Conservation (phyloP, 2,888 invertebrate species). For the Geotrupes spiniger region DNA sequence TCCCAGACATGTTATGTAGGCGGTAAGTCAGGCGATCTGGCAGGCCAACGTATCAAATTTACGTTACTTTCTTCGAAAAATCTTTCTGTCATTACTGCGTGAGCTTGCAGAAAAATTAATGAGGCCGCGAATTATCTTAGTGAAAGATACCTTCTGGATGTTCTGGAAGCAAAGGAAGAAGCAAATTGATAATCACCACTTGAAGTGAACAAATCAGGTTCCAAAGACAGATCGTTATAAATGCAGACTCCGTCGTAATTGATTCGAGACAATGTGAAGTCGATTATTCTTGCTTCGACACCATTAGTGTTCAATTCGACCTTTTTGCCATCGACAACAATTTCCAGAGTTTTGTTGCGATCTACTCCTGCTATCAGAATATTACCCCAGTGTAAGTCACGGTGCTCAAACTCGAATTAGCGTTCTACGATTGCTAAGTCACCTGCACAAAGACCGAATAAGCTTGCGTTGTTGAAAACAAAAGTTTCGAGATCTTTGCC, state of each 20-base stretch:
- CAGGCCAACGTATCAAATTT: too few species aligned
- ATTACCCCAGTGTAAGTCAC: conserved; percentile 96
- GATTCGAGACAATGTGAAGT: conserved; percentile 84
- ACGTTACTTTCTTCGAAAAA: too few species aligned
- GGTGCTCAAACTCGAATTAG: conserved; percentile 85
- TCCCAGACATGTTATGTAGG: too few species aligned
- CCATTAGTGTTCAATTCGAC: conserved; percentile 55
- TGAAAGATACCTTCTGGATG: too few species aligned
- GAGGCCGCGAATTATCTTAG: too few species aligned
- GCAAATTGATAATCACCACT: conserved; percentile 92
- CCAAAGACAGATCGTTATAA: conserved; percentile 72
- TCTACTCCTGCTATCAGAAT: conserved; percentile 70
- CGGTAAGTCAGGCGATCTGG: too few species aligned
- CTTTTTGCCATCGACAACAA: conserved; percentile 51
- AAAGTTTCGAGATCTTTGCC: conserved; percentile 84
- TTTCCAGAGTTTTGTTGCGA: conserved; percentile 48
- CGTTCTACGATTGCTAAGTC: conserved; percentile 81
- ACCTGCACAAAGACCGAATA: conserved; percentile 78
- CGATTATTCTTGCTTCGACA: conserved; percentile 75
- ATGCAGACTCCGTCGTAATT: conserved; percentile 59
- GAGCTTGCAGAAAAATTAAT: too few species aligned
- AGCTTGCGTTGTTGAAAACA: conserved; percentile 70
- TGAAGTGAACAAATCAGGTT: conserved; percentile 76
- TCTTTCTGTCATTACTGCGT: too few species aligned
- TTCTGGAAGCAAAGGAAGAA: too few species aligned